Percentiles rank a stretch among this genome's conserved stretches.
phyloP scores from a whole-genome alignment of 2,888 invertebrate species.

The Dicyrtoma fusca region DNA sequence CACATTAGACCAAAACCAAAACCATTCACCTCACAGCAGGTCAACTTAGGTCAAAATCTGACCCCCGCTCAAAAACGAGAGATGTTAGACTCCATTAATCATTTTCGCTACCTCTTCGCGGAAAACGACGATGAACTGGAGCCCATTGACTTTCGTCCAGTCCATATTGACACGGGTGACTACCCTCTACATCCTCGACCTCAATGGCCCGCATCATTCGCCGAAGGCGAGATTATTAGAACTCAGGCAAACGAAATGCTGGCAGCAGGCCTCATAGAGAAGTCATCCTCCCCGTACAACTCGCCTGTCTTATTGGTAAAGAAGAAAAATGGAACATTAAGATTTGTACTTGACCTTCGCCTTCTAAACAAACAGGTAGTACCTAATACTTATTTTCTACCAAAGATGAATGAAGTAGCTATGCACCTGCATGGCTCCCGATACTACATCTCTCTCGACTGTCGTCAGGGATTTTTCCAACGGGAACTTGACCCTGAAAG shows the following conservation, averaged over 20 bases:
- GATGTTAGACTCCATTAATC: no score
- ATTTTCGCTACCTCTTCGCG: no score
- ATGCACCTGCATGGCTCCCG: constrained; percentile 31
- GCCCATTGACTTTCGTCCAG: no score
- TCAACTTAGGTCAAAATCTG: no score
- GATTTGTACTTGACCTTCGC: constrained; percentile 46
- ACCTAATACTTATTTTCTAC: constrained; percentile 36
- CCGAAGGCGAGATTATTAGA: constrained; percentile 19
- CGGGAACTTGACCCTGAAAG: neutral
- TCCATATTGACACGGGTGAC: constrained; percentile 36
- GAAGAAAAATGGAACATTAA: constrained; percentile 57
- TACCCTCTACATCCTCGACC: constrained; percentile 10
- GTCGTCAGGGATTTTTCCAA: constrained; percentile 15
- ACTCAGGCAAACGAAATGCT: constrained; percentile 53
- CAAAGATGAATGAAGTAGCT: constrained; percentile 30
- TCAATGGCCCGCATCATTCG: constrained; percentile 10
- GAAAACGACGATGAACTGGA: no score
- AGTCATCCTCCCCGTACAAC: constrained; percentile 58
- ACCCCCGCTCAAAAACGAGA: no score
- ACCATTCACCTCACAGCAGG: no score
- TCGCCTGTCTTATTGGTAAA: constrained; percentile 58
- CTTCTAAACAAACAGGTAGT: constrained; percentile 40
- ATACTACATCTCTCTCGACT: constrained; percentile 43
- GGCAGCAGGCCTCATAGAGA: constrained; percentile 53
- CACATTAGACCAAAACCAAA: no score